A percentile compares a stretch with the other conserved stretches of the same genome.
These are phyloP conservation scores for Tolmerus cingulatus DNA, from an alignment of 2,888 invertebrate genomes.

Conservation along the genomic window DNA sequence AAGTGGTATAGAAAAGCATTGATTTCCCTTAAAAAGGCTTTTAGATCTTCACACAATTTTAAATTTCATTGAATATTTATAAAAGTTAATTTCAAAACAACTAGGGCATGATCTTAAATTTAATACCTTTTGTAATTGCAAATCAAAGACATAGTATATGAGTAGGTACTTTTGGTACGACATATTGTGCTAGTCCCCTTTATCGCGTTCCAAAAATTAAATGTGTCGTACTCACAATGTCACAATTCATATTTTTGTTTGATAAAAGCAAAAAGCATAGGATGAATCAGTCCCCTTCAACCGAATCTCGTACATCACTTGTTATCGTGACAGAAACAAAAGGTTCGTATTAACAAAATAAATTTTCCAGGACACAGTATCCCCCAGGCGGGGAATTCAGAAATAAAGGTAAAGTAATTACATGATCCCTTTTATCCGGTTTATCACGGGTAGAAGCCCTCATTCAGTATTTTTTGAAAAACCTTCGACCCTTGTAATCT, in stretches of 20 bases:
- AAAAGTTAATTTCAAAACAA: too few relatives aligned
- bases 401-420: constrained; percentile 7
- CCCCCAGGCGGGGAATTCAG: neutral
- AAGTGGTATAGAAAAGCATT: too few relatives aligned
- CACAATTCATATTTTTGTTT: neutral
- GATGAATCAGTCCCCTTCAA: neutral
- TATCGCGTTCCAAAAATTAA: neutral
- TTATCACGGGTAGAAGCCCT: neutral
- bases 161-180: neutral
- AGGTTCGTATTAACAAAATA: neutral
- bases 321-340: neutral
- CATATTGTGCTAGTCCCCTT: neutral
- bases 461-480: neutral
- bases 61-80: too few relatives aligned
- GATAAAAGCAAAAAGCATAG: neutral
- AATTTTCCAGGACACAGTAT: neutral
- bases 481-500: constrained; percentile 10
- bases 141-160: too few relatives aligned
- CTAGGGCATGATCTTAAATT: too few relatives aligned
- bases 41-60: too few relatives aligned
- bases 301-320: neutral
- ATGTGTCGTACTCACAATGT: neutral
- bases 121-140: too few relatives aligned
- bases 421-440: neutral
- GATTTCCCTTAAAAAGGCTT: too few relatives aligned